phyloP scores from a whole-genome alignment of 2,888 invertebrate species.

The Eupeodes luniger region DNA sequence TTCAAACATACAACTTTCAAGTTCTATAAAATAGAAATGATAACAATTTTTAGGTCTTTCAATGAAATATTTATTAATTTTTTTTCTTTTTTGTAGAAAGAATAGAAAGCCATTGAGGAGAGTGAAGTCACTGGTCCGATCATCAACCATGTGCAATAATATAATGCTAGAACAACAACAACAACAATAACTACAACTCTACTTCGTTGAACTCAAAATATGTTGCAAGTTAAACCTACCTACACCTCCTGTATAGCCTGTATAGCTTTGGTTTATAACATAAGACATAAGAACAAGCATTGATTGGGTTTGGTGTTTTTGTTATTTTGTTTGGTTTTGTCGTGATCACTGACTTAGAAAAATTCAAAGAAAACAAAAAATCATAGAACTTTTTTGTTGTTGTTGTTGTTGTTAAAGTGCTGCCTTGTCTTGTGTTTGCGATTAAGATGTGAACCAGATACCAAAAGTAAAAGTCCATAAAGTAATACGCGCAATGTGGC shows the following conservation, averaged over 20 bases:
- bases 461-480: slow-evolving; percentile 76
- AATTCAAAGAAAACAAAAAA: slow-evolving; percentile 8
- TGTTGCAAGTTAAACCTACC: slow-evolving; percentile 10
- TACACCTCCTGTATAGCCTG: slow-evolving; percentile 12
- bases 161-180: not conserved
- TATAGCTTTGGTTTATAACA: not conserved
- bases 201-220: slow-evolving; percentile 4
- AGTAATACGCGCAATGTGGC: slow-evolving; percentile 32
- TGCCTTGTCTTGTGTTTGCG: slow-evolving; percentile 52
- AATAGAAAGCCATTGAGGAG: slow-evolving; percentile 64
- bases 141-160: slow-evolving; percentile 34
- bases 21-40: slow-evolving; percentile 74
- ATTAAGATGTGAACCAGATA: slow-evolving; percentile 75
- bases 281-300: slow-evolving; percentile 27
- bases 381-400: not conserved
- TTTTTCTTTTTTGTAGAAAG: slow-evolving; percentile 1
- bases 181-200: slow-evolving; percentile 19
- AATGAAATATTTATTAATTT: slow-evolving; percentile 33
- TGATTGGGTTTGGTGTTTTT: slow-evolving; percentile 33
- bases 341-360: slow-evolving; percentile 65
- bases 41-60: slow-evolving; percentile 74
- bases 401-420: slow-evolving; percentile 4
- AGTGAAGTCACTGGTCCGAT: slow-evolving; percentile 9
- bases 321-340: slow-evolving; percentile 14
- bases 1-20: slow-evolving; percentile 55